Conservation (phyloP, 2,888 invertebrate genomes). For the Allolobophora icterica region DNA sequence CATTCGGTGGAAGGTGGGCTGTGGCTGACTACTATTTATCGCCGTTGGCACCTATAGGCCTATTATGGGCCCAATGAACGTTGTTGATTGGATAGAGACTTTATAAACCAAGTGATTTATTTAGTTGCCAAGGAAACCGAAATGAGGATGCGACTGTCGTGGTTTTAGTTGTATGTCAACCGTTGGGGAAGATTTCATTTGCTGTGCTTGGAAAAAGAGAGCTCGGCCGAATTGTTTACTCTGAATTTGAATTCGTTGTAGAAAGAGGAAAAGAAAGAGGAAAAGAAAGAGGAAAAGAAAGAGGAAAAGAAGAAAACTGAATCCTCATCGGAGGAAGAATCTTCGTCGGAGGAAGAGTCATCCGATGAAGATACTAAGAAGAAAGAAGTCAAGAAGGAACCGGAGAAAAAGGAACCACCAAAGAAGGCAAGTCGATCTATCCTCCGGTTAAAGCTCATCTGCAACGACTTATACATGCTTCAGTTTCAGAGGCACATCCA, state of each 20-base stretch:
- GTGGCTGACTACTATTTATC: too few species aligned
- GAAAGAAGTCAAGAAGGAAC: neutral
- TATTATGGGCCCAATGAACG: too few species aligned
- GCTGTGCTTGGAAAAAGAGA: neutral
- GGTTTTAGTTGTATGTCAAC: neutral
- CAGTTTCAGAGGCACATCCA: neutral
- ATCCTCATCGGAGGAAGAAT: neutral
- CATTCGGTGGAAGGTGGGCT: too few species aligned
- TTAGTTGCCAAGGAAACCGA: too few species aligned
- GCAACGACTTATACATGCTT: neutral
- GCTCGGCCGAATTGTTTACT: neutral
- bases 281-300: neutral
- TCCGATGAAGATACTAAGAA: neutral
- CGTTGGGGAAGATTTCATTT: too few species aligned
- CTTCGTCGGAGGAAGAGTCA: constrained; percentile 21
- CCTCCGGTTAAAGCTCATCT: neutral
- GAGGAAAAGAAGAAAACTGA: neutral
- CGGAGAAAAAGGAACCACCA: constrained; percentile 12
- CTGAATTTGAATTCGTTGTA: neutral
- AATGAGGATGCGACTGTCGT: too few species aligned
- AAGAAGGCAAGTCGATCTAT: neutral
- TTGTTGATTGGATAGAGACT: too few species aligned
- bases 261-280: constrained; percentile 18
- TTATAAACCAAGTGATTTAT: too few species aligned
- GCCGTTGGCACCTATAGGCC: too few species aligned